Percentiles rank a stretch among this genome's conserved stretches.
Conservation (phyloP, 2,888 invertebrate species). For the Campoplex capitator region DNA sequence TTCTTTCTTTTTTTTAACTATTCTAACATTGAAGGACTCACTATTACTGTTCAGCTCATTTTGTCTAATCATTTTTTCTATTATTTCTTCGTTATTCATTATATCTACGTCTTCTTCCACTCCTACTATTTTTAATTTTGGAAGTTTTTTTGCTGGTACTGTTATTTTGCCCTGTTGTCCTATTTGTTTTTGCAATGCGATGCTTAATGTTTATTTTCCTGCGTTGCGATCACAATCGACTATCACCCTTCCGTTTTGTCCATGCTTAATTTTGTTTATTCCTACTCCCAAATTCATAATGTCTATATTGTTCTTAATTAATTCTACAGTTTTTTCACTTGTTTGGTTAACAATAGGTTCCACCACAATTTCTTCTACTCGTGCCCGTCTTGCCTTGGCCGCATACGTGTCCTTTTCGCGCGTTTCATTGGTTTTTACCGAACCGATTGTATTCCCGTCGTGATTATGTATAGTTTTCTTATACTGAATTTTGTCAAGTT, state of each 20-base stretch:
- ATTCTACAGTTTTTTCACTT: conserved; percentile 40
- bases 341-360: conserved; percentile 31
- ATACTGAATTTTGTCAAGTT: too few species aligned
- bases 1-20: background rate
- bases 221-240: conserved; percentile 55
- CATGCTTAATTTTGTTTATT: conserved; percentile 39
- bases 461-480: too few species aligned
- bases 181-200: conserved; percentile 40
- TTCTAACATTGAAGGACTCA: background rate
- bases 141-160: conserved; percentile 31
- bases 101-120: conserved; percentile 6
- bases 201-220: conserved; percentile 31
- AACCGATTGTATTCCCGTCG: too few species aligned
- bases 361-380: conserved; percentile 47
- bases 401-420: conserved; percentile 19
- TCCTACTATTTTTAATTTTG: conserved; percentile 33
- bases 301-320: conserved; percentile 56
- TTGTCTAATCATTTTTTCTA: background rate
- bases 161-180: conserved; percentile 43
- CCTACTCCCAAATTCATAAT: conserved; percentile 50
- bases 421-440: too few species aligned
- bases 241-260: conserved; percentile 46
- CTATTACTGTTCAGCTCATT: background rate
- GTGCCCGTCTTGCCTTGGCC: conserved; percentile 11
- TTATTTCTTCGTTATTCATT: conserved; percentile 26